A percentile compares a stretch with the other conserved stretches of the same genome.
phyloP scores from a whole-genome alignment of 2,888 invertebrate genomes.

The Plusia festucae region DNA sequence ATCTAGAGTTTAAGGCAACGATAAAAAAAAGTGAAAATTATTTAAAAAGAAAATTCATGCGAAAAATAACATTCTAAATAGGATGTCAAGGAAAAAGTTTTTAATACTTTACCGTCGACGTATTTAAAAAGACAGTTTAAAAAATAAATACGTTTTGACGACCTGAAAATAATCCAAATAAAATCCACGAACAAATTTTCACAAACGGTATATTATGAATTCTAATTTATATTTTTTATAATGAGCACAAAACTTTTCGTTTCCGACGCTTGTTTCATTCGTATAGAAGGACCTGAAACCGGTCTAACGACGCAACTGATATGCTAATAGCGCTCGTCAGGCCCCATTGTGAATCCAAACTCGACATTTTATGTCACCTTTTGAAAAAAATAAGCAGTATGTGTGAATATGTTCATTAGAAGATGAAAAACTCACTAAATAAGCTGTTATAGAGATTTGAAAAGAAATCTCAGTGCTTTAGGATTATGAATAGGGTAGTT shows the following conservation, averaged over 20 bases:
- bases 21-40: too few species aligned
- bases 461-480: conserved; percentile 9
- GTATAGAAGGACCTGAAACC: conserved; percentile 54
- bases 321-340: conserved; percentile 80
- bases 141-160: neutral
- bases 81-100: too few species aligned
- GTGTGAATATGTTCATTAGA: conserved; percentile 67
- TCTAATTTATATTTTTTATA: conserved; percentile 46
- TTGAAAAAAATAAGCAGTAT: conserved; percentile 61
- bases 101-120: neutral
- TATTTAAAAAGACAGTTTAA: neutral
- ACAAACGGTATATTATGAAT: conserved; percentile 10
- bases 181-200: neutral
- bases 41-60: too few species aligned
- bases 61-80: too few species aligned
- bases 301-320: conserved; percentile 73
- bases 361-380: conserved; percentile 62
- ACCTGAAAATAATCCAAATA: conserved; percentile 6
- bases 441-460: conserved; percentile 20
- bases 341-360: conserved; percentile 70
- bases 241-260: conserved; percentile 46
- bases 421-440: conserved; percentile 33
- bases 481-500: conserved; percentile 6
- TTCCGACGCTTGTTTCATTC: conserved; percentile 61
- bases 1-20: too few species aligned